Base-by-base conservation (phyloP, 2,113 vertebrate species). In the Ranitomeya variabilis region DNA sequence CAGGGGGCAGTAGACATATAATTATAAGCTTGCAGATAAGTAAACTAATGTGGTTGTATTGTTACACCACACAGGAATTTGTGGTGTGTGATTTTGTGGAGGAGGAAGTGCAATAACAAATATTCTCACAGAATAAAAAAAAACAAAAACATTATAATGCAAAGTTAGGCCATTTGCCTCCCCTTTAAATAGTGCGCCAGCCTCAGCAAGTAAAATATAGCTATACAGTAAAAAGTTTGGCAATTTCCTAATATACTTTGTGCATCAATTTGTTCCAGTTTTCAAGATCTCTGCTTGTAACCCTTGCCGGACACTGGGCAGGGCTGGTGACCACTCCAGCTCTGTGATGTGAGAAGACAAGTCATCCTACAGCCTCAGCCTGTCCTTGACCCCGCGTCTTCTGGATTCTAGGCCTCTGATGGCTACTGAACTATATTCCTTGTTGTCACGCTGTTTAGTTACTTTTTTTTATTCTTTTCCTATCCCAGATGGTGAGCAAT, bases 401-500 rank as follows among this genome's bases (percentile, higher is more conserved):
- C 37, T 45, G 37, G 23, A 6, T 14, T 6, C 26, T 37, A 26
- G 7, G 14, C 69, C 5, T 11, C n/a, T 26, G 12, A 1, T 26
- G 37, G 71, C 69, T 73, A 18, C 71, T 18, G 37, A 31, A 74
- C 19, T 18, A 11, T 59, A 7, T 23, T 31, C 12, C 31, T 31
- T 59, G 78, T 59, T 59, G 78, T 59, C 78, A 26, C 23, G 12
- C 1, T 23, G 13, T 59, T 31, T 15, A 16, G 13, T 18, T 54
- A 60, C 78, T 26, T 45, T n/a, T n/a, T 45, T n/a, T 26, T 54
- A 78, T 6, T 3, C 54, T 3, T n/a, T 21, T 52, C 37, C 26
- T 79, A 79, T 80, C 54, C 59, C 78, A 80, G 51, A 52, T 76
- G 73, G 77, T 79, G 77, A 19, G 77, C 21, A 13, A 54, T 23